Evolutionary conservation across 1,140 invertebrate species (phyloP), one percentile per base, ranked within the genome.

Genomic region (Globodera ellingtonae): DNA sequence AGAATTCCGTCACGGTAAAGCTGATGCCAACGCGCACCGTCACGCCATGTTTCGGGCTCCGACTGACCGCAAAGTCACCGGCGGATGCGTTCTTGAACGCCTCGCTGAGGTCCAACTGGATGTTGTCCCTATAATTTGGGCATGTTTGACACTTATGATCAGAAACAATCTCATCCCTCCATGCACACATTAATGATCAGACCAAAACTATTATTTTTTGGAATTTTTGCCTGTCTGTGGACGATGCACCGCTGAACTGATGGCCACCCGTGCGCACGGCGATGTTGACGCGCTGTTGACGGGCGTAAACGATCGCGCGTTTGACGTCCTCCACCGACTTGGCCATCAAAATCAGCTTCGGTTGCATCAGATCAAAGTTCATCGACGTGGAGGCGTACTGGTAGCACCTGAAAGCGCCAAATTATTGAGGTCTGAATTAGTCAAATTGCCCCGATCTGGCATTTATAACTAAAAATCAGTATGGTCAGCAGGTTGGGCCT

Each of bases 281-380:
- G 13, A 72, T n/a, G 50, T 72, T 72, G 18, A 72, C 50, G 50
- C 70, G 46, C 18, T n/a, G 1, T 0, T 6, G 6, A 15, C 50
- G 70, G 13, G 70, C 70, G 18, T n/a, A n/a, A 10, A 6, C 13
- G 18, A 72, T n/a, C 13, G 70, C 70, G 5, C 13, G 13, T 13
- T 15, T 72, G 15, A 72, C 70, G 18, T 72, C 70, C 5, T 10
- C 70, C 13, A 18, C n/a, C 15, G 70, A 72, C 5, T n/a, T 72
- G 70, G 70, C 46, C 70, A 72, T n/a, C 70, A 72, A n/a, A 72
- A 72, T 72, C 13, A 72, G 70, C 5, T n/a, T n/a, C 50, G 70
- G 70, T 15, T 47, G 13, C 70, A 72, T 72, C 1, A 18, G 46
- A 21, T n/a, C 18, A 18, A 15, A 72, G 70, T 72, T 47, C 46